Evolutionary conservation across 2,113 vertebrate genomes (phyloP).

Genomic region (Malurus melanocephalus): DNA sequence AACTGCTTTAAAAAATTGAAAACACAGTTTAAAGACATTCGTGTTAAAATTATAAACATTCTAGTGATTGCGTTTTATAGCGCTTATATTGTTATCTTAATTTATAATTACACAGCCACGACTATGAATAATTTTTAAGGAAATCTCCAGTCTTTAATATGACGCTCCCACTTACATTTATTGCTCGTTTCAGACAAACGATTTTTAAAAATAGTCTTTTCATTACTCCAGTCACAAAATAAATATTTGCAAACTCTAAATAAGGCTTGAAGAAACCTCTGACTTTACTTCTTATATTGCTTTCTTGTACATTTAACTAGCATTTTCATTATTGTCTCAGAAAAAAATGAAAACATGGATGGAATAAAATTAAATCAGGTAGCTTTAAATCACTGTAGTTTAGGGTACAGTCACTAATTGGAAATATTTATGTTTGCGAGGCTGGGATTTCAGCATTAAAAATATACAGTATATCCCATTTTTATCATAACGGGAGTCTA

Average conservation of each 20-base stretch:
- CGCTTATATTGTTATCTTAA: neutral
- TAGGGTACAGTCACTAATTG: conserved; percentile 3
- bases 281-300: conserved; percentile 26
- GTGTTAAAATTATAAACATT: neutral
- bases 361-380: conserved; percentile 12
- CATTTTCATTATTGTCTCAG: conserved; percentile 30
- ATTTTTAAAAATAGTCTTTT: neutral
- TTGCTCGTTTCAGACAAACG: conserved; percentile 11
- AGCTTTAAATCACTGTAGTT: conserved; percentile 24
- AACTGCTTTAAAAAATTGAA: neutral
- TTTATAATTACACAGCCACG: neutral
- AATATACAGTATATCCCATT: neutral
- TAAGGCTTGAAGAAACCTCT: conserved; percentile 27
- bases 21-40: neutral
- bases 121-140: neutral
- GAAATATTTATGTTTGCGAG: conserved; percentile 15
- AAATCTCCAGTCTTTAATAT: neutral
- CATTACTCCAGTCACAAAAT: conserved; percentile 10
- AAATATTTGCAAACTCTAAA: conserved; percentile 1
- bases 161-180: neutral
- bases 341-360: conserved; percentile 12
- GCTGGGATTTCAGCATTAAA: neutral
- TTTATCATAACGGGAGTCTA: neutral
- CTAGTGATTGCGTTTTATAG: neutral
- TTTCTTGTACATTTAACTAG: conserved; percentile 4